Percentiles rank a stretch among this genome's conserved stretches.
Evolutionary conservation across 2,888 invertebrate species (phyloP).

Genomic region (Eucriotettix oculatus): DNA sequence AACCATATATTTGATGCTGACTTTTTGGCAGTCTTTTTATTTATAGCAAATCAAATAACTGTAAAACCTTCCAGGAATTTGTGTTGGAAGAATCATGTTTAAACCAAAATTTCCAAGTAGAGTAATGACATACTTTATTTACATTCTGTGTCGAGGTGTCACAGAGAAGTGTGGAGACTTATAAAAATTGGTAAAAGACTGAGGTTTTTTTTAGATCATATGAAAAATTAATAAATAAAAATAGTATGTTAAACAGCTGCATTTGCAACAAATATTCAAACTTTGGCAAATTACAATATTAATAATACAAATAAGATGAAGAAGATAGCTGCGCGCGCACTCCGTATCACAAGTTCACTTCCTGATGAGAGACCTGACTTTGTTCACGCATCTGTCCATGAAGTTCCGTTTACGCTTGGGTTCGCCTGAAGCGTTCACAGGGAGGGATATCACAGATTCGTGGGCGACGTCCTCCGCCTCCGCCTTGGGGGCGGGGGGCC

Average conservation of each 20-base stretch:
- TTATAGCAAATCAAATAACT: no score
- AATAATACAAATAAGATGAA: neutral
- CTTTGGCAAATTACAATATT: neutral
- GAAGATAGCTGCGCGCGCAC: neutral
- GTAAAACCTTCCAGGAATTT: no score
- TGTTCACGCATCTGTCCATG: constrained; percentile 71
- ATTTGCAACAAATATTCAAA: neutral
- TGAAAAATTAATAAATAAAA: neutral
- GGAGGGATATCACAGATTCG: constrained; percentile 35
- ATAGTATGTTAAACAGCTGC: neutral
- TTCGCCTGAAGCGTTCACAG: constrained; percentile 38
- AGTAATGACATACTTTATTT: no score
- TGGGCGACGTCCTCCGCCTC: neutral
- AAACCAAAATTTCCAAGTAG: no score
- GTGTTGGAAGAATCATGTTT: no score
- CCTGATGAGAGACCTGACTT: constrained; percentile 58
- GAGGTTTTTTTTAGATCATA: neutral
- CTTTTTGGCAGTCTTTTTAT: no score
- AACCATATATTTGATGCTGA: no score
- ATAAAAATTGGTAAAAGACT: neutral
- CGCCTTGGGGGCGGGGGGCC: neutral
- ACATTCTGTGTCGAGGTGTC: no score
- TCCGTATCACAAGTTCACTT: constrained; percentile 16
- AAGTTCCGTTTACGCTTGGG: constrained; percentile 60
- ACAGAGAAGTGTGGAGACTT: no score